These are phyloP conservation scores for Calephelis virginiensis DNA, from an alignment of 1,140 invertebrate genomes.

Conservation along the genomic window DNA sequence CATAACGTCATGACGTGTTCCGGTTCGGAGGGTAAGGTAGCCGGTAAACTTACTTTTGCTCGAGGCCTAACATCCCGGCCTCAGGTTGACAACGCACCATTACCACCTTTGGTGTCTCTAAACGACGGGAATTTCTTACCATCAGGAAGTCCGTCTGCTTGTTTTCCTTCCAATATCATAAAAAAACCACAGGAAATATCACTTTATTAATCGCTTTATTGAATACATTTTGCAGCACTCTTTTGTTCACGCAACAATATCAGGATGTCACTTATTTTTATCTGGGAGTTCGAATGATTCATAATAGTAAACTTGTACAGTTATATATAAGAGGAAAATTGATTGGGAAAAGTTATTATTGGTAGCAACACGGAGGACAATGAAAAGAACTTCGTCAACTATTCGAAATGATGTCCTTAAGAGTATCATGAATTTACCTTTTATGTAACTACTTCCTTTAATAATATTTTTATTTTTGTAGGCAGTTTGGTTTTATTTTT, in stretches of 20 bases:
- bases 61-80: too few species aligned
- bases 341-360: slow-evolving; percentile 16
- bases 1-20: too few species aligned
- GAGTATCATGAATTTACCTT: slow-evolving; percentile 12
- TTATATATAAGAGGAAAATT: slow-evolving; percentile 8
- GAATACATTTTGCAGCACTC: background rate
- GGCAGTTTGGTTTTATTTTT: background rate
- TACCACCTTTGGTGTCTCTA: too few species aligned
- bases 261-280: background rate
- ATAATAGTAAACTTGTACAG: slow-evolving; percentile 10
- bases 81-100: too few species aligned
- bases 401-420: slow-evolving; percentile 12
- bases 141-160: too few species aligned
- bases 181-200: too few species aligned
- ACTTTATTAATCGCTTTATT: too few species aligned
- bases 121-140: too few species aligned
- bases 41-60: too few species aligned
- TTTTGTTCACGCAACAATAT: background rate
- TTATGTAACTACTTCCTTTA: background rate
- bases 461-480: slow-evolving; percentile 1
- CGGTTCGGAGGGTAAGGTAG: too few species aligned
- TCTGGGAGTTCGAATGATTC: background rate
- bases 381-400: slow-evolving; percentile 14
- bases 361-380: slow-evolving; percentile 12
- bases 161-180: too few species aligned